A percentile compares a stretch with the other conserved stretches of the same genome.
Evolutionary conservation across 2,888 invertebrate species (phyloP).

Genomic region (Scrobipalpa costella): DNA sequence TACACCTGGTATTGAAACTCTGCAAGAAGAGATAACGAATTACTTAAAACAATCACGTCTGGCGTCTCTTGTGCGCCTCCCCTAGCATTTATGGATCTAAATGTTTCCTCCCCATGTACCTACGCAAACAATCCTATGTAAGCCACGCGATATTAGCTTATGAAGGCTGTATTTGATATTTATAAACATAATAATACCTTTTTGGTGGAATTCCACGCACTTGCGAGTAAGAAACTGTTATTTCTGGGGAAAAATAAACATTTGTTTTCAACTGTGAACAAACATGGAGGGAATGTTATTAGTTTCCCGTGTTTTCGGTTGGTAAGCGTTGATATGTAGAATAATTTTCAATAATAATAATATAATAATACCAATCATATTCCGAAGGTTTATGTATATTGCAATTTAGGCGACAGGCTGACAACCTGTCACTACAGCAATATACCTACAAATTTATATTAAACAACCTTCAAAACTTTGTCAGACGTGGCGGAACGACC

Average conservation of each 20-base stretch:
- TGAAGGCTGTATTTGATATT: constrained; percentile 27
- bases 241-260: constrained; percentile 12
- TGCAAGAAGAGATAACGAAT: too few relatives aligned
- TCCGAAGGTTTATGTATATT: too few relatives aligned
- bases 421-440: too few relatives aligned
- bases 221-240: constrained; percentile 5
- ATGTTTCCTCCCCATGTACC: constrained; percentile 16
- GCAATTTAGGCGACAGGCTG: too few relatives aligned
- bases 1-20: too few relatives aligned
- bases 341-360: not conserved
- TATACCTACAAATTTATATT: too few relatives aligned
- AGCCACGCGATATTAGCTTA: constrained; percentile 31
- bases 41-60: too few relatives aligned
- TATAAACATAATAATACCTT: constrained; percentile 26
- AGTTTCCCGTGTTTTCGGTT: constrained; percentile 7
- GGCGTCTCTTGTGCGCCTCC: not conserved
- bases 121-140: constrained; percentile 30
- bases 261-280: constrained; percentile 14
- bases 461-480: too few relatives aligned
- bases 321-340: too few relatives aligned
- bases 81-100: constrained; percentile 7
- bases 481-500: too few relatives aligned
- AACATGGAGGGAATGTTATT: constrained; percentile 11
- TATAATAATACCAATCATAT: not conserved
- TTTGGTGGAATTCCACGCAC: not conserved